Evolutionary conservation across 2,797 vertebrate genomes (phyloP), one percentile per base, ranked within the genome.

Genomic region (Danionella dracula): DNA sequence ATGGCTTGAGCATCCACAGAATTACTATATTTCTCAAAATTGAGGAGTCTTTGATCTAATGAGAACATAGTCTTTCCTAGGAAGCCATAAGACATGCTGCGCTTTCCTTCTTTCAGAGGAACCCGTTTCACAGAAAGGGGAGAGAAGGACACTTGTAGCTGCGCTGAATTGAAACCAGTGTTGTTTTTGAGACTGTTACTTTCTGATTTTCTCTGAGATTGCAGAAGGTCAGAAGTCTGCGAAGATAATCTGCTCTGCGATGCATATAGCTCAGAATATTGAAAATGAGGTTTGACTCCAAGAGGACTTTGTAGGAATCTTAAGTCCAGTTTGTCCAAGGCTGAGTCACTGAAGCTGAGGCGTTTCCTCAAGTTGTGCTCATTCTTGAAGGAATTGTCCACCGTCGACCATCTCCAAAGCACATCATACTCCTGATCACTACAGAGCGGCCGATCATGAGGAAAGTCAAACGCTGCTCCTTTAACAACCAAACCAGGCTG

Each of bases 281-380:
- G 17, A 10, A 49, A 41, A 27, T 53, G 51, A 75, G 78, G 68
- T 55, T 80, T 70, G 81, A 51, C 9, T 21, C 63, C 53, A 9
- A 66, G 23, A 11, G 83, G 68, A 82, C 46, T 21, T 57, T 27
- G 50, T 17, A 6, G 44, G 17, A 81, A 49, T 21, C 82, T 71
- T 12, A 80, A 73, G 20, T 83, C 82, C 0, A 85, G 82, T 68
- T 86, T 90, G 76, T 92, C 82, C 70, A 99, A 86, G 56, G 92
- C 86, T 5, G 94, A 92, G 34, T 99, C 96, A 1, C 94, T 98
- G 61, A 88, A 93, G 79, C 95, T 94, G 48, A 95, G 85, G 29
- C 78, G 87, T 65, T 87, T 90, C 73, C 76, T 90, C 41, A 82
- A 71, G 34, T 51, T 82, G 41, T 84, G 83, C 50, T 86, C 81